Evolutionary conservation across 1,140 invertebrate genomes (phyloP).

Genomic region (Heliconius melpomene): DNA sequence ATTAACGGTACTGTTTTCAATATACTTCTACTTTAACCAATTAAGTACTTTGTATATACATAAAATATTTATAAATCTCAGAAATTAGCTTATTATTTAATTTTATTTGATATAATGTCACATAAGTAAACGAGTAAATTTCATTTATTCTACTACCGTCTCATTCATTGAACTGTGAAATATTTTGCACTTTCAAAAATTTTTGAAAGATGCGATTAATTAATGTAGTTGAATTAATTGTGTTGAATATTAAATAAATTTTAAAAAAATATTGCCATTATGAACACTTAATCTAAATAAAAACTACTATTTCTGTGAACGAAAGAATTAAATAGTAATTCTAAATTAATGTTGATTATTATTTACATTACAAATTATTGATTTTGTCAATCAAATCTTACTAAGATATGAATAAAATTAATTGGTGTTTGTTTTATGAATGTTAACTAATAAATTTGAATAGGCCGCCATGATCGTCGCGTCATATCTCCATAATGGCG

Average conservation of each 20-base stretch:
- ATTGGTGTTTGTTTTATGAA: constrained; percentile 12
- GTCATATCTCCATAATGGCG: constrained; percentile 59
- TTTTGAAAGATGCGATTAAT: background rate
- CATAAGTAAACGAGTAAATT: background rate
- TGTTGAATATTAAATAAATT: too few species aligned
- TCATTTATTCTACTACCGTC: too few species aligned
- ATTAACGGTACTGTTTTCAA: too few species aligned
- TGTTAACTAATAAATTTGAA: constrained; percentile 43
- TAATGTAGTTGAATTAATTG: background rate
- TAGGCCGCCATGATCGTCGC: constrained; percentile 57
- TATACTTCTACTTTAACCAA: too few species aligned
- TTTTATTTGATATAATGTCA: too few species aligned
- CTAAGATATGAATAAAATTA: background rate
- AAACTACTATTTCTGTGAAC: background rate
- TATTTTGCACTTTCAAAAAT: too few species aligned
- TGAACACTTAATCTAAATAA: background rate
- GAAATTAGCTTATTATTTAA: too few species aligned
- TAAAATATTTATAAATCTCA: too few species aligned
- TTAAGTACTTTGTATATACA: too few species aligned
- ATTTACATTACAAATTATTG: background rate
- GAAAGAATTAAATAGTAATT: background rate
- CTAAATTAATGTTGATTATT: background rate
- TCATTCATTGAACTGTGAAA: background rate
- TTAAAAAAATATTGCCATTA: background rate
- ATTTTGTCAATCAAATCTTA: background rate